These are phyloP conservation scores for Anolis carolinensis DNA, from an alignment of 2,113 vertebrate species.

Conservation along the genomic window DNA sequence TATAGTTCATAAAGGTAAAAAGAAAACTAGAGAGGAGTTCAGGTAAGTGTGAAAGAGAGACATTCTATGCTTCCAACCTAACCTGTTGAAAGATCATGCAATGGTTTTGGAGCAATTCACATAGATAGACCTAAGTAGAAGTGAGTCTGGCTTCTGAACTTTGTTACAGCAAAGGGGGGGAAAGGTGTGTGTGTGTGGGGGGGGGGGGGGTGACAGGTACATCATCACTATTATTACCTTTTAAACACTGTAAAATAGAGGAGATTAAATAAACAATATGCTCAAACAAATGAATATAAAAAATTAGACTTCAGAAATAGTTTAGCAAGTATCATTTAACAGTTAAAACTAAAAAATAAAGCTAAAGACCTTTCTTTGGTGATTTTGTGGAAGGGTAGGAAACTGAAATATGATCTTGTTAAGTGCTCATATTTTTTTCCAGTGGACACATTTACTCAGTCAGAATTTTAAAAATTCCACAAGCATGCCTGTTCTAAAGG, in stretches of 20 bases:
- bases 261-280: slow-evolving; percentile 33
- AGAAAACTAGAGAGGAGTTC: background rate
- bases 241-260: slow-evolving; percentile 18
- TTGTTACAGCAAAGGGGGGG: background rate
- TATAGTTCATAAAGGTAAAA: too few species aligned
- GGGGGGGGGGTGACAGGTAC: too few species aligned
- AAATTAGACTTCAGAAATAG: slow-evolving; percentile 24
- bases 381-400: slow-evolving; percentile 35
- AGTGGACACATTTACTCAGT: slow-evolving; percentile 67
- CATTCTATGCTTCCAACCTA: background rate
- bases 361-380: slow-evolving; percentile 29
- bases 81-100: background rate
- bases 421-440: slow-evolving; percentile 60
- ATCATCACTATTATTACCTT: background rate
- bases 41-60: background rate
- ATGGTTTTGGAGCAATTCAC: background rate
- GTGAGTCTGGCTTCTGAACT: background rate
- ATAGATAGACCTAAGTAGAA: too few species aligned
- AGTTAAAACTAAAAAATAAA: slow-evolving; percentile 30
- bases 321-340: background rate
- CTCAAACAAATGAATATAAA: slow-evolving; percentile 44
- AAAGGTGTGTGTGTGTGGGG: too few species aligned
- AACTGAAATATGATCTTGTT: slow-evolving; percentile 66
- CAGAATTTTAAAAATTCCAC: slow-evolving; percentile 74
- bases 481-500: slow-evolving; percentile 71